Percentiles rank a stretch among this genome's conserved stretches.
These are phyloP conservation scores for Argentina silus DNA, from an alignment of 2,797 vertebrate species.

Conservation along the genomic window DNA sequence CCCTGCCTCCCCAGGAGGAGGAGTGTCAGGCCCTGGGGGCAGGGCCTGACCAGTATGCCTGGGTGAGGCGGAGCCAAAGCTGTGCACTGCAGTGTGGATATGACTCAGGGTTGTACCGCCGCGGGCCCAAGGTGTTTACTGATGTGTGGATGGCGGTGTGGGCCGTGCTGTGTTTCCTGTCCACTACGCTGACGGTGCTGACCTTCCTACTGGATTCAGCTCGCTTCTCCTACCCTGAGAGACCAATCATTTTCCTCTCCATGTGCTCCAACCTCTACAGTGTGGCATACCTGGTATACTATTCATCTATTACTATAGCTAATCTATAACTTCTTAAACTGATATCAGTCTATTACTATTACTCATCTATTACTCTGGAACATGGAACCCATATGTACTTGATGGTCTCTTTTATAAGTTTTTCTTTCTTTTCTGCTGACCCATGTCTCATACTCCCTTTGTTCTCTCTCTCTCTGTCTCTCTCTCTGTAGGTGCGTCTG, in stretches of 20 bases:
- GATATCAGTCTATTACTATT: too few species aligned
- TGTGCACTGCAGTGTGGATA: constrained; percentile 96
- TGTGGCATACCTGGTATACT: constrained; percentile 89
- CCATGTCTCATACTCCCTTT: neutral
- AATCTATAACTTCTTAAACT: too few species aligned
- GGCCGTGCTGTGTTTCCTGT: constrained; percentile 96
- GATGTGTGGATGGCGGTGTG: constrained; percentile 98
- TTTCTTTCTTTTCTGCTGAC: too few species aligned
- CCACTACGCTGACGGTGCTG: constrained; percentile 94
- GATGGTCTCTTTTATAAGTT: too few species aligned
- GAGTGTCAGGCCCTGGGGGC: constrained; percentile 88
- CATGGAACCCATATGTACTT: too few species aligned
- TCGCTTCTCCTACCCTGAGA: constrained; percentile 96
- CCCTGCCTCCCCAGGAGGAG: constrained; percentile 87
- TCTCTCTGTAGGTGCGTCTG: constrained; percentile 78
- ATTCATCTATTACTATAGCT: too few species aligned
- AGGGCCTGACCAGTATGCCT: constrained; percentile 90
- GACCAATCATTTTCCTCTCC: constrained; percentile 98
- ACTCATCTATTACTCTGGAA: too few species aligned
- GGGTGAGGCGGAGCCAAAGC: constrained; percentile 91
- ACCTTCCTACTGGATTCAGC: constrained; percentile 97
- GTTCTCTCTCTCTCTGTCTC: neutral
- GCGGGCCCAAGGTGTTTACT: constrained; percentile 93
- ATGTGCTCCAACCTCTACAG: constrained; percentile 99
- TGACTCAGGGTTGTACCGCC: constrained; percentile 89